Base-by-base conservation (phyloP, 2,113 vertebrate genomes). In the Falcunculus frontatus region DNA sequence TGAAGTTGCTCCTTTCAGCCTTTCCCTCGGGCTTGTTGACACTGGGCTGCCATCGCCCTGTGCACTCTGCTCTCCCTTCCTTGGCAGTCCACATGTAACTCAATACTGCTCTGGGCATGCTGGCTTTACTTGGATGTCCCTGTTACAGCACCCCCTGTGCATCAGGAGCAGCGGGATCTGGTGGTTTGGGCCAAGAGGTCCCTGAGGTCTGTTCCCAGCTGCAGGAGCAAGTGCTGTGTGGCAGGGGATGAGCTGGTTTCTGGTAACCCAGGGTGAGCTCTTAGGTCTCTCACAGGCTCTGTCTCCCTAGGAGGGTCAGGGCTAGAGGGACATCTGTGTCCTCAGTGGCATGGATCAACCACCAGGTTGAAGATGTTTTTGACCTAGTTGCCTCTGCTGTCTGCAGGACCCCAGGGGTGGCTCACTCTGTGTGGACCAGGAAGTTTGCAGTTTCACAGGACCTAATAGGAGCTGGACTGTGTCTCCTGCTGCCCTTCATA, bases 361-460 rank as follows among this genome's bases (percentile, higher is more conserved):
- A 70, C 10, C 30, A 78, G 19, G 7, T 3, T 81, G n/a, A 79
- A 82, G 33, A 60, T 39, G 29, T 79, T 94, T 82, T 41, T 74
- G 11, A 15, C 13, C 52, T 29, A 11, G 26, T 21, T 75, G 39
- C 42, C 16, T 87, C 27, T 87, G 69, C 60, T 59, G 26, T 41
- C 1, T 2, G 7, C 63, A 44, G 22, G 12, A 50, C 15, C 7
- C 16, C 1, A 1, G 0, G 1, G 5, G 22, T 44, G 9, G 21
- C 35, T 72, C 1, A 5, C 5, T 4, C 4, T 78, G 8, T 4
- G 11, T 35, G 32, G 16, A 46, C 11, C 9, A 14, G 29, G 47
- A 63, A 6, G 23, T 62, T 49, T 89, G 39, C 16, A 7, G 15
- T 74, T 84, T 62, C 33, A 15, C 0, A 5, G 44, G 13, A 16